These are phyloP conservation scores for Palythoa caribaeorum DNA, from an alignment of 92 coral and sea anemone species.

Conservation along the genomic window DNA sequence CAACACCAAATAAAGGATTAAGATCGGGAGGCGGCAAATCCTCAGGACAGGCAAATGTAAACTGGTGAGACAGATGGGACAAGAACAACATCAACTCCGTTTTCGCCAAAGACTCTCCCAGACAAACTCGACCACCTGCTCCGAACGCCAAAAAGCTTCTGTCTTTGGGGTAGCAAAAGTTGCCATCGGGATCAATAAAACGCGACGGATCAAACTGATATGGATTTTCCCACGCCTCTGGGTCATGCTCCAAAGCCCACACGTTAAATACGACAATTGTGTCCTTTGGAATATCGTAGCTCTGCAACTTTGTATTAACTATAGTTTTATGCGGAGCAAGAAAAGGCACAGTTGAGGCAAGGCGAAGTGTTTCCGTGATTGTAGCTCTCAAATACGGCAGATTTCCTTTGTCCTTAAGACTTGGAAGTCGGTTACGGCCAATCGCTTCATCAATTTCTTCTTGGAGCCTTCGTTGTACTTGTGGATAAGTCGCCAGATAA, in stretches of 20 bases:
- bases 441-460: constrained; percentile 58
- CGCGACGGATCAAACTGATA: constrained; percentile 71
- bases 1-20: constrained; percentile 61
- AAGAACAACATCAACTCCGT: constrained; percentile 67
- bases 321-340: constrained; percentile 58
- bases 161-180: constrained; percentile 55
- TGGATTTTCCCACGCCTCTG: constrained; percentile 69
- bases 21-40: constrained; percentile 66
- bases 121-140: constrained; percentile 76
- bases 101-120: constrained; percentile 78
- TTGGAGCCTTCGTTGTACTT: constrained; percentile 63
- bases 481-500: constrained; percentile 58
- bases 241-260: constrained; percentile 82
- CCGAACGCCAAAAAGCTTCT: constrained; percentile 74
- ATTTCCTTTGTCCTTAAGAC: constrained; percentile 50
- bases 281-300: constrained; percentile 77
- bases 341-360: constrained; percentile 50
- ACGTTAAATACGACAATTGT: constrained; percentile 70
- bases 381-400: constrained; percentile 67
- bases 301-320: constrained; percentile 51
- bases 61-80: constrained; percentile 68
- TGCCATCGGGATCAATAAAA: constrained; percentile 68
- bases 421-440: constrained; percentile 62
- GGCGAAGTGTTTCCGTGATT: constrained; percentile 68
- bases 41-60: constrained; percentile 54